Evolutionary conservation across 2,888 invertebrate species (phyloP).

Genomic region (Panopea generosa): DNA sequence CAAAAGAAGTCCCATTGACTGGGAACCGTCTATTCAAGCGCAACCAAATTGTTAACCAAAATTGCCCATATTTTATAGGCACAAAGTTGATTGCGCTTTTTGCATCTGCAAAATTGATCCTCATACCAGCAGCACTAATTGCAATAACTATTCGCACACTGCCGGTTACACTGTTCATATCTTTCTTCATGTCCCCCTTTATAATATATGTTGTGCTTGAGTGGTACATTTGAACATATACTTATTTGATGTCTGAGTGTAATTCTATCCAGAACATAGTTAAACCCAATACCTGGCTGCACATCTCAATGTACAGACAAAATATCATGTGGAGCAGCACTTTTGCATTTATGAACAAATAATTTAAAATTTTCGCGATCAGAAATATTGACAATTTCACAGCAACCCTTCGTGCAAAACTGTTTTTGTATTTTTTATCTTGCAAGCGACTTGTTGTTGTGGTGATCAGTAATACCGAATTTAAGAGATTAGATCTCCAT

Average conservation of each 20-base stretch:
- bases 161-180: slow-evolving; percentile 37
- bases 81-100: slow-evolving; percentile 45
- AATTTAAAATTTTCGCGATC: slow-evolving; percentile 35
- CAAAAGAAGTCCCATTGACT: slow-evolving; percentile 34
- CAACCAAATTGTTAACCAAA: slow-evolving; percentile 56
- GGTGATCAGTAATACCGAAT: slow-evolving; percentile 41
- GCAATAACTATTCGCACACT: slow-evolving; percentile 41
- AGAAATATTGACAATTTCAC: slow-evolving; percentile 29
- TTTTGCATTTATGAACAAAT: slow-evolving; percentile 25
- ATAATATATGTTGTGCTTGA: slow-evolving; percentile 39
- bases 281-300: slow-evolving; percentile 41
- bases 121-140: slow-evolving; percentile 40
- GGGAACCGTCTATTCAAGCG: slow-evolving; percentile 39
- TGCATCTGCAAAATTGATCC: slow-evolving; percentile 34
- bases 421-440: slow-evolving; percentile 15
- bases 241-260: not conserved
- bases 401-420: slow-evolving; percentile 21
- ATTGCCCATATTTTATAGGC: slow-evolving; percentile 53
- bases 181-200: slow-evolving; percentile 40
- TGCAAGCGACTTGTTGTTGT: slow-evolving; percentile 36
- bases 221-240: slow-evolving; percentile 55
- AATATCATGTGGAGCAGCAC: slow-evolving; percentile 39
- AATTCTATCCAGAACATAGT: slow-evolving; percentile 19
- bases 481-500: slow-evolving; percentile 38
- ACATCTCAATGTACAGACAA: slow-evolving; percentile 44